These are phyloP conservation scores for Hydrolagus affinis DNA, from an alignment of 2,113 vertebrate species.

Conservation along the genomic window DNA sequence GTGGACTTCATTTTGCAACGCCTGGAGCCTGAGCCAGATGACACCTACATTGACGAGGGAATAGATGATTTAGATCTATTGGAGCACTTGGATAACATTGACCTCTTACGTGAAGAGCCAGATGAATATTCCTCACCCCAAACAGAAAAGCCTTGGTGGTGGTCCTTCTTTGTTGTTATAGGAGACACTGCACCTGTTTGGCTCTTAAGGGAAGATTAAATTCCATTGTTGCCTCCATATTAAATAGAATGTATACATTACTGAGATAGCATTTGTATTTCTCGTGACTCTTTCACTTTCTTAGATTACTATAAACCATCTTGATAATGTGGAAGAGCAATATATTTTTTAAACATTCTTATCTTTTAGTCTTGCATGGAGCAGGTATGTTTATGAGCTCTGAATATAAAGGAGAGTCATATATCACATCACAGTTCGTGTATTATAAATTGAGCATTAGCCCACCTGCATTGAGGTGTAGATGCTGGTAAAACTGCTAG, in stretches of 20 bases:
- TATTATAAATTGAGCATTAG: background rate
- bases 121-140: constrained; percentile 36
- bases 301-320: background rate
- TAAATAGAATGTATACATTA: background rate
- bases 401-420: constrained; percentile 4
- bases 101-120: constrained; percentile 35
- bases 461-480: background rate
- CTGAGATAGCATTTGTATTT: background rate
- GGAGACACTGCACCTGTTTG: constrained; percentile 70
- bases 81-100: constrained; percentile 60
- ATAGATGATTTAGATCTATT: constrained; percentile 59
- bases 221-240: background rate
- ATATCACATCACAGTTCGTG: background rate
- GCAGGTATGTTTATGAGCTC: background rate
- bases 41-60: constrained; percentile 48
- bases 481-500: background rate
- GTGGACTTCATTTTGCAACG: constrained; percentile 79
- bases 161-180: constrained; percentile 81
- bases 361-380: background rate
- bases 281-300: background rate
- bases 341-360: constrained; percentile 12
- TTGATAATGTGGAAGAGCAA: background rate
- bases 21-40: constrained; percentile 53
- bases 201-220: constrained; percentile 73
- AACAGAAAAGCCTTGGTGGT: constrained; percentile 91